Conservation (phyloP, 2,113 vertebrate genomes). For the Oncorhynchus mykiss region DNA sequence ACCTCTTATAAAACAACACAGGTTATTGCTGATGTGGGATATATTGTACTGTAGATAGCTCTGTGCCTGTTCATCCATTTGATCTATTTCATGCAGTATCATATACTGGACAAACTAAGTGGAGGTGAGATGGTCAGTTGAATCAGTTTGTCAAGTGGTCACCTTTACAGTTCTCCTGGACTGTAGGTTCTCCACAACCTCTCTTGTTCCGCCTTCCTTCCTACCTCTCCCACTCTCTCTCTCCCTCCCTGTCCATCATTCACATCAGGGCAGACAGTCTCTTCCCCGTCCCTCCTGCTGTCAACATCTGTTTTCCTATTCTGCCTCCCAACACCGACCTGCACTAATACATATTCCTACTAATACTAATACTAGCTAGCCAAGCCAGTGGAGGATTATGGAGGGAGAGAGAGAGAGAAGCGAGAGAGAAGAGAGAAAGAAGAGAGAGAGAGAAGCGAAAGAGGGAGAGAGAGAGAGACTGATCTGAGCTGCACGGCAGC, state of each 20-base stretch:
- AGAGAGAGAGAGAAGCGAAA: too few species aligned
- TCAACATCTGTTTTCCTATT: slow-evolving; percentile 76
- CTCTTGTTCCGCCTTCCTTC: background rate
- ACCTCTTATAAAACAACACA: slow-evolving; percentile 36
- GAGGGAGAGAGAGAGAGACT: slow-evolving; percentile 22
- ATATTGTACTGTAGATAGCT: background rate
- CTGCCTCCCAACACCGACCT: slow-evolving; percentile 69
- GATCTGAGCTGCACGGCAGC: slow-evolving; percentile 65
- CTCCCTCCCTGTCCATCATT: slow-evolving; percentile 29
- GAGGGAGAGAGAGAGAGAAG: slow-evolving; percentile 8
- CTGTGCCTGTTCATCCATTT: background rate
- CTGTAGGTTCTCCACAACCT: background rate
- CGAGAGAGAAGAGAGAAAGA: slow-evolving; percentile 21
- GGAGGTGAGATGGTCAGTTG: too few species aligned
- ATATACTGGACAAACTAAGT: too few species aligned
- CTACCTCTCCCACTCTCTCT: background rate
- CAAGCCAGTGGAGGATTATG: slow-evolving; percentile 64
- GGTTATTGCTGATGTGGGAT: background rate
- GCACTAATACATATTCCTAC: slow-evolving; percentile 72
- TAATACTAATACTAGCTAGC: slow-evolving; percentile 65
- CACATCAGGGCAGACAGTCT: slow-evolving; percentile 50
- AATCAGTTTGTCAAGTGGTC: too few species aligned
- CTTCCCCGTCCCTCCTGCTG: slow-evolving; percentile 56
- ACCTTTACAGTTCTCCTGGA: background rate
- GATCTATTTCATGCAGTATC: background rate